Conservation (phyloP, 2,888 invertebrate species). For the Mesochorus sp. region DNA sequence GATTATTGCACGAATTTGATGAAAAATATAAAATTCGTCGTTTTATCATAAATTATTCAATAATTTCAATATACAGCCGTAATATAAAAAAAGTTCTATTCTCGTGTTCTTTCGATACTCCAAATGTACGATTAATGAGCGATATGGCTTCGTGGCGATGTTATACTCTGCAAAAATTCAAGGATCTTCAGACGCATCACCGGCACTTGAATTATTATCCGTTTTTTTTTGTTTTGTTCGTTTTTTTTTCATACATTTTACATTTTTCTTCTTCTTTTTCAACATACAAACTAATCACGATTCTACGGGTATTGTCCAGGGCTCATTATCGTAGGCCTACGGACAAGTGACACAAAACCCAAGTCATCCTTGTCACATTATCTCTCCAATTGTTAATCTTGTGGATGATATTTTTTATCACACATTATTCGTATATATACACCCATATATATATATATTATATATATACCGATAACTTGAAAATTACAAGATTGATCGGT, state of each 20-base stretch:
- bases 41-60: constrained; percentile 19
- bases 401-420: constrained; percentile 28
- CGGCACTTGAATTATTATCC: constrained; percentile 59
- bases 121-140: constrained; percentile 20
- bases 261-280: constrained; percentile 21
- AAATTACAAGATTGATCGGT: constrained; percentile 34
- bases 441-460: background rate
- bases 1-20: constrained; percentile 59
- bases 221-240: too few relatives aligned
- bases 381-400: constrained; percentile 24
- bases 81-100: constrained; percentile 5
- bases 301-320: constrained; percentile 70
- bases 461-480: constrained; percentile 35
- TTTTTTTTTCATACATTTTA: constrained; percentile 43
- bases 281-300: constrained; percentile 60
- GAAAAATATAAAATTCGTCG: constrained; percentile 18
- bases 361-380: constrained; percentile 48
- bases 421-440: constrained; percentile 4
- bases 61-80: constrained; percentile 21
- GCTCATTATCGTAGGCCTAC: constrained; percentile 71
- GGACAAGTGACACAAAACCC: constrained; percentile 69
- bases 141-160: constrained; percentile 8
- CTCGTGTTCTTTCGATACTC: constrained; percentile 15
- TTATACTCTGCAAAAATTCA: constrained; percentile 50
- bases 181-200: constrained; percentile 44